A percentile compares a stretch with the other conserved stretches of the same genome.
Conservation (phyloP, 2,797 vertebrate species). For the Cuculus canorus region DNA sequence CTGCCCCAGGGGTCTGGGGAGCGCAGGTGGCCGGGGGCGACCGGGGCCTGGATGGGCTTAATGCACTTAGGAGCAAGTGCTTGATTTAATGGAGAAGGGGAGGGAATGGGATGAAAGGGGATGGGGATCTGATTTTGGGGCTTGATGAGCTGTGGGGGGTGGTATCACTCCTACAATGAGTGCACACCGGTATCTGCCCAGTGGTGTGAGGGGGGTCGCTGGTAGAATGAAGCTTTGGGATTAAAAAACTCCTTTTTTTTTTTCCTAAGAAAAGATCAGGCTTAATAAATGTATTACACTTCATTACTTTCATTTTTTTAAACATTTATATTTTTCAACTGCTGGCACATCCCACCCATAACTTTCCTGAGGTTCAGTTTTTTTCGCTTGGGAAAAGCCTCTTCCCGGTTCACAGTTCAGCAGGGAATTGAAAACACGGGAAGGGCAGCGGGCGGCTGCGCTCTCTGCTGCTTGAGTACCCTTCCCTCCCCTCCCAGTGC, state of each 20-base stretch:
- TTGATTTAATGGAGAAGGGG: background rate
- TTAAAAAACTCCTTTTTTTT: too few relatives aligned
- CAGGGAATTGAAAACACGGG: rapidly evolving
- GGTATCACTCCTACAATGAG: background rate
- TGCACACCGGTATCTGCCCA: rapidly evolving
- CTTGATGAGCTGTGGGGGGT: background rate
- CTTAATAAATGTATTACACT: background rate
- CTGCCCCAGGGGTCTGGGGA: background rate
- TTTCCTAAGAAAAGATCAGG: background rate
- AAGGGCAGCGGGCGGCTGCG: too few relatives aligned
- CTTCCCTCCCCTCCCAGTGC: background rate
- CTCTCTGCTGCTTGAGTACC: background rate
- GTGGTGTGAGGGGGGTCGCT: background rate
- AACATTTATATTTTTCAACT: rapidly evolving
- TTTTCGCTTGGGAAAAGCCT: background rate
- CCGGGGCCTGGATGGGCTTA: background rate
- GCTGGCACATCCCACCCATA: background rate
- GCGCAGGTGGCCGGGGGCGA: background rate
- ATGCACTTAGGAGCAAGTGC: background rate
- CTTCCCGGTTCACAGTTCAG: background rate
- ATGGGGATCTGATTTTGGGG: background rate
- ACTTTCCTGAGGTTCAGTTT: background rate
- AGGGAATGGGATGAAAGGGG: background rate
- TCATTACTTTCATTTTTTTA: background rate
- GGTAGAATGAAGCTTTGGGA: background rate